These are phyloP conservation scores for Sceliomorpha sp. DNA, from an alignment of 2,888 invertebrate genomes.

Conservation along the genomic window DNA sequence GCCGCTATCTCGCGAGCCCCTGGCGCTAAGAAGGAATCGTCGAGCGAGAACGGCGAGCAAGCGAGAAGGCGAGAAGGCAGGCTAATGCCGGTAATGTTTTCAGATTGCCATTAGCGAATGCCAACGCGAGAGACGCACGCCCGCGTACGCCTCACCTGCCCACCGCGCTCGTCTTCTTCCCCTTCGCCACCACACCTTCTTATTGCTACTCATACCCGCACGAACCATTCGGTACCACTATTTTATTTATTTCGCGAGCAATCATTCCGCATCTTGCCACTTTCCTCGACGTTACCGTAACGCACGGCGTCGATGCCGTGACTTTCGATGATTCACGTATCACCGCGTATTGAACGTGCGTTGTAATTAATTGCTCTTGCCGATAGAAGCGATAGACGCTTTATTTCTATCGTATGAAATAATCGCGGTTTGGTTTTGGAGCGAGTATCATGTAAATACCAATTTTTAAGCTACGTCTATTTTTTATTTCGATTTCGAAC, in stretches of 20 bases:
- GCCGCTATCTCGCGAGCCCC: constrained; percentile 68
- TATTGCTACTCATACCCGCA: constrained; percentile 53
- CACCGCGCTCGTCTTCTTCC: constrained; percentile 47
- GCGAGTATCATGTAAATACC: too few species aligned
- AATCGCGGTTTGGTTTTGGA: too few species aligned
- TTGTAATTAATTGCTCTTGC: too few species aligned
- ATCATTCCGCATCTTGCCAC: constrained; percentile 33
- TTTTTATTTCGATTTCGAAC: too few species aligned
- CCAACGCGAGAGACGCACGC: constrained; percentile 68
- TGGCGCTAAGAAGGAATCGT: constrained; percentile 67
- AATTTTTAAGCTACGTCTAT: too few species aligned
- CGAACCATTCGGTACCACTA: constrained; percentile 34
- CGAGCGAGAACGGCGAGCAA: constrained; percentile 17
- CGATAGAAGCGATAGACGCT: too few species aligned
- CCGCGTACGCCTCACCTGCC: constrained; percentile 66
- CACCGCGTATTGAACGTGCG: too few species aligned
- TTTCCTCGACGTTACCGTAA: constrained; percentile 39
- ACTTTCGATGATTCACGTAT: too few species aligned
- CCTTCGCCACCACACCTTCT: constrained; percentile 48
- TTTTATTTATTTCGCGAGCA: constrained; percentile 39
- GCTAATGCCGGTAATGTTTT: constrained; percentile 67
- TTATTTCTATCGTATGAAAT: too few species aligned
- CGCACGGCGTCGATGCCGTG: too few species aligned
- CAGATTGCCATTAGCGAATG: constrained; percentile 75
- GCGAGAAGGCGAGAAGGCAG: constrained; percentile 58